Evolutionary conservation across 92 coral and sea anemone genomes (phyloP), one percentile per base, ranked within the genome.

Genomic region (Scolanthus callimorphus): DNA sequence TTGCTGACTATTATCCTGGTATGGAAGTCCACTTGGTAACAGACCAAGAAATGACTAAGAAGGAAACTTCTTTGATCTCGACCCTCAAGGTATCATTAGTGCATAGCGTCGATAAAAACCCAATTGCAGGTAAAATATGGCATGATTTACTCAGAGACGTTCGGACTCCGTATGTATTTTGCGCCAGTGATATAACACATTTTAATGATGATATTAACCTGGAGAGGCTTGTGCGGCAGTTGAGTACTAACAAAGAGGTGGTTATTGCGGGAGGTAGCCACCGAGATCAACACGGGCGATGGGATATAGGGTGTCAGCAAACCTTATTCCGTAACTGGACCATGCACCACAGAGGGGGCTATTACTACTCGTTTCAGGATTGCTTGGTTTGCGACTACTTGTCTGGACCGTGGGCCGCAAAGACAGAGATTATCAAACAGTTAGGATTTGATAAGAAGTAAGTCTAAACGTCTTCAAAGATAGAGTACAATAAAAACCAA

Each of bases 261-360:
- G 51, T 81, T 20, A 59, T 94, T 15, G 89, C 89, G 28, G 91
- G 96, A 9, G 99, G 96, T 15, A 81, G 94, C 19, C 74, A 80
- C 63, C 88, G 96, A 25, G 70, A 75, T 39, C 87, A 71, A 61
- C 60, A 59, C 11, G 99, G 96, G 17, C 67, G 80, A 53, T 94
- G 99, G 99, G 91, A 75, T 54, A 84, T 94, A 27, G 99, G 99
- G 1, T 94, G 99, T 44, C 80, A 76, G 31, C 99, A 94, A 54
- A 77, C 90, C 15, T 58, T 69, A 24, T 73, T 94, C 27, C 65
- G 76, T 49, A 88, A 94, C 68, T 94, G 96, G 88, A 94, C 99
- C 2, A 65, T 83, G 57, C 64, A 62, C 12, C 74, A 76, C 37
- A 74, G 74, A 55, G 90, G 84, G 1, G 99, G 99, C 4, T 94